Evolutionary conservation across 2,113 vertebrate species (phyloP), one percentile per base, ranked within the genome.

Genomic region (Ophiodon elongatus): DNA sequence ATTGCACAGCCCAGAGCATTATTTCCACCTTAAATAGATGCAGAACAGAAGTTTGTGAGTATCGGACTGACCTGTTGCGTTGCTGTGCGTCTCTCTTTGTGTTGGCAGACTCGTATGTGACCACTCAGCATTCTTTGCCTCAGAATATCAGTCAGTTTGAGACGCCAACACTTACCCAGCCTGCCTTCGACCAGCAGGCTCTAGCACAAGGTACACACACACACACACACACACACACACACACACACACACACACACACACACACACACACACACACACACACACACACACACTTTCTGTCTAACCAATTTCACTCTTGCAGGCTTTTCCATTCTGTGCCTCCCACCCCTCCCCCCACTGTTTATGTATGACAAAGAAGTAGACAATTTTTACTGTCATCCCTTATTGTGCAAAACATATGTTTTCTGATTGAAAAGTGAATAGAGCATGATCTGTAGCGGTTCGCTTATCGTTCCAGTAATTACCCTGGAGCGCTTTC

Each of bases 131-230:
- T 94, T 41, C 95, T 85, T 90, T 97, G 76, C 96, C 96, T 75
- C 96, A 96, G 80, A 98, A 96, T 80, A 97, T 98, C 65, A 92
- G 93, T 89, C 97, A 97, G 8, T 98, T 96, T 92, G 97, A 97
- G 56, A 94, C 96, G 21, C 94, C 96, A 63, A 66, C 94, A 25
- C 94, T 98, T 77, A 94, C 96, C 21, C 97, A 97, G 90, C 95
- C 96, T n/a, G 71, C 95, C 0, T 98, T 96, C 93, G 97, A 98
- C 90, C 97, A 98, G 77, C 97, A 97, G 83, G 88, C 94, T 71
- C 95, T 98, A 80, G 93, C 97, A 5, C 97, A 97, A 97, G 97
- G 97, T 98, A 92, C 69, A 63, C 11, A 54, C 33, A 91, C 72
- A 65, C 50, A 63, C 52, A 63, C 35, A 29, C 25, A 25, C 54